A percentile compares a stretch with the other conserved stretches of the same genome.
These are phyloP conservation scores for Epinephelus cyanopodus DNA, from an alignment of 2,113 vertebrate species.

Conservation along the genomic window DNA sequence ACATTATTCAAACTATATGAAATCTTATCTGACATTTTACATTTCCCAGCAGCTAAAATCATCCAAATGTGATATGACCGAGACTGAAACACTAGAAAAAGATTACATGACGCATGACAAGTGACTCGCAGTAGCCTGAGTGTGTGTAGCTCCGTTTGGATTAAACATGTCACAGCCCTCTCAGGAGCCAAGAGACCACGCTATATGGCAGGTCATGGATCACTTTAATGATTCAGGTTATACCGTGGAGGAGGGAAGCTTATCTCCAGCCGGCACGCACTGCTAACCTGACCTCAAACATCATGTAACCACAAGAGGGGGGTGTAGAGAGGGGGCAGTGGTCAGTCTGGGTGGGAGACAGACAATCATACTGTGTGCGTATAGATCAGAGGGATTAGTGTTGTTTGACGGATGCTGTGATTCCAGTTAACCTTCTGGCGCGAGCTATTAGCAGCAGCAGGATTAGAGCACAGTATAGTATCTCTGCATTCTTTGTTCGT, in stretches of 20 bases:
- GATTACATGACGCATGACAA: neutral
- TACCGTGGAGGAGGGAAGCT: neutral
- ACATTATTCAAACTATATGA: neutral
- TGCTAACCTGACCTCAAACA: constrained; percentile 30
- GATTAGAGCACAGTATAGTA: neutral
- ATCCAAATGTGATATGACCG: neutral
- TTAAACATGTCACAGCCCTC: constrained; percentile 18
- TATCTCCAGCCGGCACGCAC: constrained; percentile 17
- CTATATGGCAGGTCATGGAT: neutral
- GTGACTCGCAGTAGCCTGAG: neutral
- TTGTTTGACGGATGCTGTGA: constrained; percentile 38
- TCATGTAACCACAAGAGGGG: constrained; percentile 57
- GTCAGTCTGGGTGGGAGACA: constrained; percentile 32
- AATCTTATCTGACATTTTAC: neutral
- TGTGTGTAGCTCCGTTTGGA: neutral
- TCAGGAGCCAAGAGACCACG: neutral
- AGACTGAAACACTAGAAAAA: neutral
- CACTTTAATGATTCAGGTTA: constrained; percentile 10
- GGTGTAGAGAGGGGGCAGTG: constrained; percentile 32
- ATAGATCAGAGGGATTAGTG: constrained; percentile 28
- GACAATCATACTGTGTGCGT: neutral
- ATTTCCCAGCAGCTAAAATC: neutral
- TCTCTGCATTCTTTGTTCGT: neutral
- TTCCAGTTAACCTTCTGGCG: constrained; percentile 11
- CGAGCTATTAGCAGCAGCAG: neutral